Conservation (phyloP, 2,797 vertebrate genomes). For the Spinibarbus caldwelli region DNA sequence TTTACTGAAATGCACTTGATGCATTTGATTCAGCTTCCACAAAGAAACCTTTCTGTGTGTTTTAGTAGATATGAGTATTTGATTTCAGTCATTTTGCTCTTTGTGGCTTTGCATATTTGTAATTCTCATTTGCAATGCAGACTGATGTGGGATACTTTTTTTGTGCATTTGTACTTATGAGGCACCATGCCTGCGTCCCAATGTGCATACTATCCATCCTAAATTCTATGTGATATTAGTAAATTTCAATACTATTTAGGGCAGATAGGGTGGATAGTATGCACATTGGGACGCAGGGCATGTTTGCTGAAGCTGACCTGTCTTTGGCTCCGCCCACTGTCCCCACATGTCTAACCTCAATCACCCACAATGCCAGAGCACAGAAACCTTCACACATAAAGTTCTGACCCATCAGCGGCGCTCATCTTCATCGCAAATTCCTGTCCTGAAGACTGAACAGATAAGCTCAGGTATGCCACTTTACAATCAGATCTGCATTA, state of each 20-base stretch:
- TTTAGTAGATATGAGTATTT: background rate
- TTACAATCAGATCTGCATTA: background rate
- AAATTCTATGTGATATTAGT: too few species aligned
- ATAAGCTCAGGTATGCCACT: slow-evolving; percentile 25
- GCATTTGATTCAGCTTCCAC: background rate
- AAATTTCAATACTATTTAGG: too few species aligned
- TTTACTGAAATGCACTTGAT: background rate
- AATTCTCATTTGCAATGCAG: background rate
- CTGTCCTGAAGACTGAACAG: background rate
- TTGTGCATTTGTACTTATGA: slow-evolving; percentile 11
- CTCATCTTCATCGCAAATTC: slow-evolving; percentile 10
- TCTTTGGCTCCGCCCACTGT: slow-evolving; percentile 16
- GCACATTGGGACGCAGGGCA: too few species aligned
- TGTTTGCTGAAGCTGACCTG: slow-evolving; percentile 42
- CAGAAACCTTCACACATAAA: slow-evolving; percentile 33
- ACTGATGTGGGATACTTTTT: background rate
- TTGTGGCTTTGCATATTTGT: background rate
- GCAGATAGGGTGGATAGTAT: too few species aligned
- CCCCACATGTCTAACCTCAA: slow-evolving; percentile 27
- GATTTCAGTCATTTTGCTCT: background rate
- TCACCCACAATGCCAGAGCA: slow-evolving; percentile 21
- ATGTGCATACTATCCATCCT: too few species aligned
- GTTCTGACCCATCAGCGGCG: background rate
- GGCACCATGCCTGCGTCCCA: too few species aligned
- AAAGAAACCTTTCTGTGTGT: background rate